Percentiles rank a stretch among this genome's conserved stretches.
phyloP scores from a whole-genome alignment of 2,797 vertebrate species.

The Simalia tracyae region DNA sequence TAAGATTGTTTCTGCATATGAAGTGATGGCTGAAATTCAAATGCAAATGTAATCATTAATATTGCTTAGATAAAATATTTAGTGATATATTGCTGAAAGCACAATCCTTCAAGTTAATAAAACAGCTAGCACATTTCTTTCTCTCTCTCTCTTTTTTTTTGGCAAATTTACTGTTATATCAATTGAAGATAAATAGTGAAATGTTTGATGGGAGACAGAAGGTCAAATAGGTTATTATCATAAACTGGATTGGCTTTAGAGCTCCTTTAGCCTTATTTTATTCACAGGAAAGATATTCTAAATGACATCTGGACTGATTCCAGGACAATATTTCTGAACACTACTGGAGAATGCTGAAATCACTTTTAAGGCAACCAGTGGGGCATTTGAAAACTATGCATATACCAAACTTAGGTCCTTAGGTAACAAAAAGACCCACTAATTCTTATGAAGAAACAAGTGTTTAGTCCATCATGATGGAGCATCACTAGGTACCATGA shows the following conservation, averaged over 20 bases:
- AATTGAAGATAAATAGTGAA: slow-evolving; percentile 7
- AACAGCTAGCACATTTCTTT: slow-evolving; percentile 25
- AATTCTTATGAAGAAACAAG: background rate
- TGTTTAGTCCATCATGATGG: background rate
- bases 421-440: background rate
- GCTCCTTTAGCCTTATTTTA: background rate
- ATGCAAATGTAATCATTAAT: slow-evolving; percentile 51
- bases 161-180: slow-evolving; percentile 26
- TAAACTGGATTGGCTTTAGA: fast-evolving
- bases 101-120: slow-evolving; percentile 64
- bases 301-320: background rate
- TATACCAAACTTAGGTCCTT: background rate
- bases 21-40: slow-evolving; percentile 64
- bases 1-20: slow-evolving; percentile 56
- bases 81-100: slow-evolving; percentile 56
- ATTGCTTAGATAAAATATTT: slow-evolving; percentile 56
- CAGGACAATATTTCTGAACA: background rate
- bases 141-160: background rate
- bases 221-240: background rate
- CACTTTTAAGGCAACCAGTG: background rate
- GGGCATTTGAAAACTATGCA: background rate
- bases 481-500: background rate
- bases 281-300: fast-evolving
- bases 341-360: background rate
- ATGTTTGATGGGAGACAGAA: slow-evolving; percentile 12